A percentile compares a stretch with the other conserved stretches of the same genome.
phyloP scores from a whole-genome alignment of 1,140 invertebrate species.

The Acromyrmex heyeri region DNA sequence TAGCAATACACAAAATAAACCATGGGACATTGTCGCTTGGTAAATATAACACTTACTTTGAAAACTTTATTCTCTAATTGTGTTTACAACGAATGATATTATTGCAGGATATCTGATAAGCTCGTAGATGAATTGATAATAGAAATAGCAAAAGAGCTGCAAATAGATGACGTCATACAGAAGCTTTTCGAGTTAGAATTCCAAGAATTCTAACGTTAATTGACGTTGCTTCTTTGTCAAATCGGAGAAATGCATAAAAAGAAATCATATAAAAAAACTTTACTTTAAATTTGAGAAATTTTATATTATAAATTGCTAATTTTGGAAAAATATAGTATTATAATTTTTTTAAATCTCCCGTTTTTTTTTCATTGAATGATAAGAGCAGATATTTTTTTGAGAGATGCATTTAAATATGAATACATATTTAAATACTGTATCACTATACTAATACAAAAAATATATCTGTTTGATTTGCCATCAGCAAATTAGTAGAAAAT shows the following conservation, averaged over 20 bases:
- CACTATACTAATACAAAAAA: not conserved
- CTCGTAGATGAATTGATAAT: slow-evolving; percentile 83
- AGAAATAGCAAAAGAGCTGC: slow-evolving; percentile 82
- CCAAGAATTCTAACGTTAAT: slow-evolving; percentile 76
- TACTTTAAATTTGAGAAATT: slow-evolving; percentile 52
- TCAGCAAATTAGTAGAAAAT: not conserved
- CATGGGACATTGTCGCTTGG: slow-evolving; percentile 84
- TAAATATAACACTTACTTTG: slow-evolving; percentile 65
- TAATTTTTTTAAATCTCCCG: slow-evolving; percentile 16
- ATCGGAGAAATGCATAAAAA: not conserved
- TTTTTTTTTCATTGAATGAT: not conserved
- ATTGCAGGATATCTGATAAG: slow-evolving; percentile 83
- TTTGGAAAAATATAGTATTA: slow-evolving; percentile 75
- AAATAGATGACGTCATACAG: slow-evolving; percentile 82
- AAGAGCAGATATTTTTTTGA: not conserved
- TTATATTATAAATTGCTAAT: slow-evolving; percentile 59
- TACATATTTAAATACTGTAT: too few relatives aligned
- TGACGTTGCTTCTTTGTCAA: not conserved
- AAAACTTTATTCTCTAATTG: not conserved
- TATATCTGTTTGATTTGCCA: not conserved
- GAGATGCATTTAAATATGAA: not conserved
- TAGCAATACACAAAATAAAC: slow-evolving; percentile 83
- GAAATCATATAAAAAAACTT: slow-evolving; percentile 4
- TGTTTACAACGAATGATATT: slow-evolving; percentile 35
- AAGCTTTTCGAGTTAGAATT: slow-evolving; percentile 85